Conservation (phyloP, 2,797 vertebrate species). For the Brotula barbata region DNA sequence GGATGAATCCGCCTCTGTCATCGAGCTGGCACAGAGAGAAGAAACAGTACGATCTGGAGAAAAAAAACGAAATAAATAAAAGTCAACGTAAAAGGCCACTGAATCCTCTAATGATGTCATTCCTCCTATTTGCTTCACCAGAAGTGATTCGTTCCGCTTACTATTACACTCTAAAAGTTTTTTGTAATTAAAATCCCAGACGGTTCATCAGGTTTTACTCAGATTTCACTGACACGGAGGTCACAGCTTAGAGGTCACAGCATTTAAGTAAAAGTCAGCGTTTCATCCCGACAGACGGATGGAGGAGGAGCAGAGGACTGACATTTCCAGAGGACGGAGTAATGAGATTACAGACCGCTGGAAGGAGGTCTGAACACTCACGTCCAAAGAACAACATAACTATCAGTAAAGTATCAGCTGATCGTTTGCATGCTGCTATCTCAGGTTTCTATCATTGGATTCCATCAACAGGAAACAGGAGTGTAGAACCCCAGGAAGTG, state of each 20-base stretch:
- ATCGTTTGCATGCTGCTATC: too few relatives aligned
- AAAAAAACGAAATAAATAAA: too few relatives aligned
- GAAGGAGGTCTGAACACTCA: slow-evolving; percentile 20
- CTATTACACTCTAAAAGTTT: too few relatives aligned
- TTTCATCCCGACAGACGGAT: slow-evolving; percentile 28
- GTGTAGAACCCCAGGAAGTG: neutral
- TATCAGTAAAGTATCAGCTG: too few relatives aligned
- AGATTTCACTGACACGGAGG: too few relatives aligned
- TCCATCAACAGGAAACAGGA: too few relatives aligned
- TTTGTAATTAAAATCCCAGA: too few relatives aligned
- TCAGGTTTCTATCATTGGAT: too few relatives aligned
- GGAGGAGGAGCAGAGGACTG: slow-evolving; percentile 37
- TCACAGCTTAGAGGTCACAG: slow-evolving; percentile 45
- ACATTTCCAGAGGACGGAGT: slow-evolving; percentile 53
- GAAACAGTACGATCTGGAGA: too few relatives aligned
- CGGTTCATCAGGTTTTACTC: slow-evolving; percentile 26
- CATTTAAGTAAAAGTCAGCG: slow-evolving; percentile 53
- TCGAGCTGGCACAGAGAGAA: too few relatives aligned
- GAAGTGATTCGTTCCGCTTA: neutral
- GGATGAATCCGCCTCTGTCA: slow-evolving; percentile 16
- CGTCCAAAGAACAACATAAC: slow-evolving; percentile 1
- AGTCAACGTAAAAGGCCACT: too few relatives aligned
- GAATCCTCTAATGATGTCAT: too few relatives aligned
- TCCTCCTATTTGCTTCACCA: neutral
- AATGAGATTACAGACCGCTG: slow-evolving; percentile 45